phyloP scores from a whole-genome alignment of 2,113 vertebrate species.

The Harpagus bidentatus region DNA sequence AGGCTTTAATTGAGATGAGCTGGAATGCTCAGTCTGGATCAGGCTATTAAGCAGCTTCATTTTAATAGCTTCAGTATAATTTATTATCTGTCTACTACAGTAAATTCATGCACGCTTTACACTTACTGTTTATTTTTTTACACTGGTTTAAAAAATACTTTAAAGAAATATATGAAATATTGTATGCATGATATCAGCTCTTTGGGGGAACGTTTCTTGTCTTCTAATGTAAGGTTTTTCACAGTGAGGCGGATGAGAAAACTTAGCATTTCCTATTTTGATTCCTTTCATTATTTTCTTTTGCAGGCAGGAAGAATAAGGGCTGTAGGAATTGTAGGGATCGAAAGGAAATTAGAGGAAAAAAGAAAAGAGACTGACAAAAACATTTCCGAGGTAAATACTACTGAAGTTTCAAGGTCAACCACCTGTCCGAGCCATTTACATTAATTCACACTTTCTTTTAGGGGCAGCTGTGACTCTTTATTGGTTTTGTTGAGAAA shows the following conservation, averaged over 20 bases:
- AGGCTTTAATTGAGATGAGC: neutral
- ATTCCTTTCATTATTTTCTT: conserved; percentile 42
- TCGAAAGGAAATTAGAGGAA: conserved; percentile 96
- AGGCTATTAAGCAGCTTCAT: neutral
- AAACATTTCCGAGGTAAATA: conserved; percentile 95
- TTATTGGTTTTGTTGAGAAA: neutral
- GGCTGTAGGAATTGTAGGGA: conserved; percentile 96
- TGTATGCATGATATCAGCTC: neutral
- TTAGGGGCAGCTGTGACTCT: neutral
- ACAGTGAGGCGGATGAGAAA: conserved; percentile 1
- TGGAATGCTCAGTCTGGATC: neutral
- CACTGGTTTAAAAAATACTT: neutral
- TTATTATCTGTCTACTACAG: neutral
- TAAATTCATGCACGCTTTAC: neutral
- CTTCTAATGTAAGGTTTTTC: neutral
- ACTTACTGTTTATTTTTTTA: neutral
- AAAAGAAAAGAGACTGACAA: conserved; percentile 98
- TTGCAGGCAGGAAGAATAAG: conserved; percentile 89
- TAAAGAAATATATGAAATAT: neutral
- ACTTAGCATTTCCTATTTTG: conserved; percentile 64
- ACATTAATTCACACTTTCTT: conserved; percentile 21
- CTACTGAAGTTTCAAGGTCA: conserved; percentile 5
- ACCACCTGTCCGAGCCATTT: neutral
- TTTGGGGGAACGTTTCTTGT: neutral
- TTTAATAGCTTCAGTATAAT: neutral